phyloP scores from a whole-genome alignment of 2,888 invertebrate species.

The Noctua pronuba region DNA sequence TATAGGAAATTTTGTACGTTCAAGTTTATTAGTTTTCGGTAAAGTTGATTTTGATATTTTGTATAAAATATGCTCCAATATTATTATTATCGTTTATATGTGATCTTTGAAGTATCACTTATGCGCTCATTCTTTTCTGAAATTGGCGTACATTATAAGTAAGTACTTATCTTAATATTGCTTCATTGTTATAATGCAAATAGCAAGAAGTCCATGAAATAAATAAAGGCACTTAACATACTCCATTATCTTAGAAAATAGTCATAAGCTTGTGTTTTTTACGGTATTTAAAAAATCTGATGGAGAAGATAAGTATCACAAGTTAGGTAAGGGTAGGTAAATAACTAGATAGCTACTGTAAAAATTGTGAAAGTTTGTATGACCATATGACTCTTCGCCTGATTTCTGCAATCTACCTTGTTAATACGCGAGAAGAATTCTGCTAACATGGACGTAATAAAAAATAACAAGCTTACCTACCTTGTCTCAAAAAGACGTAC shows the following conservation, averaged over 20 bases:
- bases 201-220: slow-evolving; percentile 30
- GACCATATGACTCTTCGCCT: slow-evolving; percentile 24
- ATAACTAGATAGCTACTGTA: not conserved
- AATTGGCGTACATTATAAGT: slow-evolving; percentile 23
- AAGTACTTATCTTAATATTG: slow-evolving; percentile 21
- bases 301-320: slow-evolving; percentile 8
- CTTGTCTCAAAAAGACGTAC: slow-evolving; percentile 2
- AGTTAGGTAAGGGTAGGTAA: not conserved
- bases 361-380: slow-evolving; percentile 29
- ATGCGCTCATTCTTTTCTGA: slow-evolving; percentile 1
- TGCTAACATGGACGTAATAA: slow-evolving; percentile 7
- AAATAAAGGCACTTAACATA: slow-evolving; percentile 17
- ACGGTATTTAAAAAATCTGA: slow-evolving; percentile 23
- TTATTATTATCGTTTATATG: not conserved
- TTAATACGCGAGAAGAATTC: slow-evolving; percentile 20
- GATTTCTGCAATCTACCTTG: slow-evolving; percentile 9
- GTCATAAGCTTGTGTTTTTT: not conserved
- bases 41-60: not conserved
- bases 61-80: not conserved
- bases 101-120: not conserved
- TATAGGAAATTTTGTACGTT: not conserved
- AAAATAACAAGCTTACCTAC: slow-evolving; percentile 40
- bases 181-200: slow-evolving; percentile 46
- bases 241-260: slow-evolving; percentile 10
- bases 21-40: not conserved